Evolutionary conservation across 2,888 invertebrate species (phyloP), one percentile per base, ranked within the genome.

Genomic region (Caenorhabditis zanzibari): DNA sequence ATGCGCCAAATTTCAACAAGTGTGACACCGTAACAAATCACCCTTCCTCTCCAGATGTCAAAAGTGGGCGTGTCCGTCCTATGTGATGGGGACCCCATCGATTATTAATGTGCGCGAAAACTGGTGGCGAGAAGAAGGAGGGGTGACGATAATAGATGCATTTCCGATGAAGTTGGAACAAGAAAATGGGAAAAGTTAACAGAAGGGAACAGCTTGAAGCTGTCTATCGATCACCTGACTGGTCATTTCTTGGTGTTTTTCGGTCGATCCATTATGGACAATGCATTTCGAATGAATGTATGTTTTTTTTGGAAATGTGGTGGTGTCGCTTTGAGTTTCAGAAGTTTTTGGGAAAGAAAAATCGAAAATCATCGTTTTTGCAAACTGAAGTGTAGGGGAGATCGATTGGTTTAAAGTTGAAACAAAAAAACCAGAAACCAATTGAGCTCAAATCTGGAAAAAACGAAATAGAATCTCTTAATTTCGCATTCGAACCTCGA

Each of bases 61-160:
- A 38, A 44, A 35, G 66, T 41, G 28, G 79, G 74, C 80, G 80
- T 80, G 80, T 41, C 79, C n/a, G 26, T 58, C 73, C 68, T 41
- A 44, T 64, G 54, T 38, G 44, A 32, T 32, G 35, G 35, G 9
- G 54, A 9, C n/a, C 35, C 66, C 72, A 80, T 81, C 68, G 81
- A 81, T 81, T 81, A 81, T 81, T 81, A 81, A 81, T 81, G 81
- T 79, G 79, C 79, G 79, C 79, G 22, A 79, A 79, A 79, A 79
- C 71, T 54, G 71, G 69, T 22, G 38, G 16, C 19, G 14, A n/a
- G 16, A 24, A 16, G 14, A 6, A 32, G 26, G 58, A 19, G 26
- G 24, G 38, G 24, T 79, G 79, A 79, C 71, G 79, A 71, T 72
- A 79, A 79, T 79, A 66, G 79, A 63, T 79, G 79, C 79, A 79